These are phyloP conservation scores for Carollia perspicillata DNA, from an alignment of 2,113 vertebrate genomes.

Conservation along the genomic window DNA sequence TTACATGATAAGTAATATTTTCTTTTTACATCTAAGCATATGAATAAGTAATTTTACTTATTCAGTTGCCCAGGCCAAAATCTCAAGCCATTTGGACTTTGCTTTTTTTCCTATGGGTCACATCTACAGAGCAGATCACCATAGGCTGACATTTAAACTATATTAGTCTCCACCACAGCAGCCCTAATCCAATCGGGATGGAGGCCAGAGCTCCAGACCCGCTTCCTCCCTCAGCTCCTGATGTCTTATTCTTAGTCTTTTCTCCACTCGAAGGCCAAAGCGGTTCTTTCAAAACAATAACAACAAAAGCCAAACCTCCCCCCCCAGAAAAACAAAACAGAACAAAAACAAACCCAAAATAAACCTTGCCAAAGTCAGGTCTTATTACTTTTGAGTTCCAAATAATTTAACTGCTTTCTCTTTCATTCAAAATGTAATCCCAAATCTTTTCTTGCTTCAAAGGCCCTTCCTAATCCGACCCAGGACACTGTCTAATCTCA, in stretches of 20 bases:
- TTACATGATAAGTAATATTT: neutral
- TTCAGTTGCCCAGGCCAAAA: neutral
- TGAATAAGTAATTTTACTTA: neutral
- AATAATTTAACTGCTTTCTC: neutral
- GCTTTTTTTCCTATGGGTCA: neutral
- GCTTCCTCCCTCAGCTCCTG: neutral
- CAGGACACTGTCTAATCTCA: neutral
- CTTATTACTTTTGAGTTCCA: neutral
- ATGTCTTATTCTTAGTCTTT: neutral
- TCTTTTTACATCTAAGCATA: too few relatives aligned
- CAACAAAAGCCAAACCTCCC: too few relatives aligned
- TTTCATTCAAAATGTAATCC: neutral
- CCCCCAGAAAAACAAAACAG: neutral
- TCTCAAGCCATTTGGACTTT: neutral
- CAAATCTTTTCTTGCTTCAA: neutral
- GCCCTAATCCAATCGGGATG: too few relatives aligned
- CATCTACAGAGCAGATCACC: neutral
- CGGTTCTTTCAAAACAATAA: neutral
- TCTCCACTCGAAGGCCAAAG: neutral
- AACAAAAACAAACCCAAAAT: neutral
- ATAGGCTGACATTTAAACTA: neutral
- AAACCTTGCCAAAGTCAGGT: neutral
- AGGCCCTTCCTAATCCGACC: neutral
- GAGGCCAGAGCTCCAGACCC: neutral
- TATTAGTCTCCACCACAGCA: neutral